These are phyloP conservation scores for Serripes groenlandicus DNA, from an alignment of 2,888 invertebrate species.

Conservation along the genomic window DNA sequence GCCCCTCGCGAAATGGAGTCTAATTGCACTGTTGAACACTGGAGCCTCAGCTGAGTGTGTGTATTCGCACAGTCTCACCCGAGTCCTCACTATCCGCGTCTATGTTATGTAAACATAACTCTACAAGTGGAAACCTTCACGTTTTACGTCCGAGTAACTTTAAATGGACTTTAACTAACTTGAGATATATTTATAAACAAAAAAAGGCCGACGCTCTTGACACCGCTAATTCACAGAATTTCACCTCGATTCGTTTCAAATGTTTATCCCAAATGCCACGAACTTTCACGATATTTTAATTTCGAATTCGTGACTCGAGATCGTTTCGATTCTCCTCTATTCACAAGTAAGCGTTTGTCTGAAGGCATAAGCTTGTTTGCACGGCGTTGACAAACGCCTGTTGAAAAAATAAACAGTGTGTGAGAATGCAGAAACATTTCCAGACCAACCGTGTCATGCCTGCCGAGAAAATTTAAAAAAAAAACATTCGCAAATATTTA, in stretches of 20 bases:
- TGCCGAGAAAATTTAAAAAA: slow-evolving; percentile 24
- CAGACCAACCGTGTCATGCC: slow-evolving; percentile 15
- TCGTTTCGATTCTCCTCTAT: not conserved
- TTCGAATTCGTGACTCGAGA: slow-evolving; percentile 16
- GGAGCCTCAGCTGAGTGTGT: too few relatives aligned
- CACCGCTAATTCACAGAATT: slow-evolving; percentile 2
- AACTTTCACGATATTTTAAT: slow-evolving; percentile 14
- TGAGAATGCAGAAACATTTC: slow-evolving; percentile 47
- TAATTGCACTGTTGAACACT: too few relatives aligned
- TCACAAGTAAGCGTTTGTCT: slow-evolving; percentile 14
- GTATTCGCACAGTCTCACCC: too few relatives aligned
- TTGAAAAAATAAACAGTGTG: slow-evolving; percentile 61
- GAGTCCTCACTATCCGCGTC: too few relatives aligned
- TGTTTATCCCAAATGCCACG: slow-evolving; percentile 27
- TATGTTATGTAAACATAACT: too few relatives aligned
- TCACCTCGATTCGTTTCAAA: not conserved
- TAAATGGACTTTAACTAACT: too few relatives aligned
- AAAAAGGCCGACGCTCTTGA: too few relatives aligned
- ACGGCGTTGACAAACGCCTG: slow-evolving; percentile 51
- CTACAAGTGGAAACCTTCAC: too few relatives aligned
- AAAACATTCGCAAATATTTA: not conserved
- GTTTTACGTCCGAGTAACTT: too few relatives aligned
- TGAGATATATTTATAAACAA: too few relatives aligned
- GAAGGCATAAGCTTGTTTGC: slow-evolving; percentile 53
- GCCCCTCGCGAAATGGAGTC: too few relatives aligned